A percentile compares a stretch with the other conserved stretches of the same genome.
Evolutionary conservation across 92 coral and sea anemone genomes (phyloP).

Genomic region (Porites divaricata): DNA sequence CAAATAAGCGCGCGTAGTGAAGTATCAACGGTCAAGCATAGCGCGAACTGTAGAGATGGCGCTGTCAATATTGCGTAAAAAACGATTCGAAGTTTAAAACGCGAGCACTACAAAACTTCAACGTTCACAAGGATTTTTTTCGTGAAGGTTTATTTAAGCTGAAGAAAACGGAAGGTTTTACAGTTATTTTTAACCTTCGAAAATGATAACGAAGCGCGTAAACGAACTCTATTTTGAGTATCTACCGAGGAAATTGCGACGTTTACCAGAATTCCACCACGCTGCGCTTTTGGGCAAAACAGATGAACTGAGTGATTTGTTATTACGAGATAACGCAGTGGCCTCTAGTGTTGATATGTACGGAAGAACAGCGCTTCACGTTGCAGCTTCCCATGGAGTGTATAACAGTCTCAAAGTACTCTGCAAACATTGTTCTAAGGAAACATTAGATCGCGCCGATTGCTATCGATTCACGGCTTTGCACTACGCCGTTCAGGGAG

Average conservation of each 20-base stretch:
- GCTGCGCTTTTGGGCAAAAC: slow-evolving; percentile 21
- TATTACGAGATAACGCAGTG: neutral
- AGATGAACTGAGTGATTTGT: slow-evolving; percentile 5
- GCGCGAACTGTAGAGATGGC: too few relatives aligned
- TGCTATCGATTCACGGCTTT: slow-evolving; percentile 63
- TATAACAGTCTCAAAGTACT: slow-evolving; percentile 37
- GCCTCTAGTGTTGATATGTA: slow-evolving; percentile 39
- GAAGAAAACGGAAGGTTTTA: too few relatives aligned
- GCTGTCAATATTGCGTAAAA: too few relatives aligned
- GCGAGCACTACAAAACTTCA: neutral
- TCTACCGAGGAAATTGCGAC: slow-evolving; percentile 11
- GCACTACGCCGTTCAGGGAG: slow-evolving; percentile 69
- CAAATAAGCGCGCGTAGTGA: too few relatives aligned
- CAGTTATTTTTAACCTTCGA: neutral
- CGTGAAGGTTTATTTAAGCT: neutral
- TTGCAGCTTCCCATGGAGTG: slow-evolving; percentile 51
- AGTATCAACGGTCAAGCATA: too few relatives aligned
- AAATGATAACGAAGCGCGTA: neutral
- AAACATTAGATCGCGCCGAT: slow-evolving; percentile 47
- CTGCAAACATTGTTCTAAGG: slow-evolving; percentile 30
- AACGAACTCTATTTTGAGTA: neutral
- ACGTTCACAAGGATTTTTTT: neutral
- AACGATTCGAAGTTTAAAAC: neutral
- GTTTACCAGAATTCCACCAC: slow-evolving; percentile 21
- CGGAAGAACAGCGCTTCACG: slow-evolving; percentile 48